Evolutionary conservation across 2,888 invertebrate species (phyloP), one percentile per base, ranked within the genome.

Genomic region (Archips xylosteana): DNA sequence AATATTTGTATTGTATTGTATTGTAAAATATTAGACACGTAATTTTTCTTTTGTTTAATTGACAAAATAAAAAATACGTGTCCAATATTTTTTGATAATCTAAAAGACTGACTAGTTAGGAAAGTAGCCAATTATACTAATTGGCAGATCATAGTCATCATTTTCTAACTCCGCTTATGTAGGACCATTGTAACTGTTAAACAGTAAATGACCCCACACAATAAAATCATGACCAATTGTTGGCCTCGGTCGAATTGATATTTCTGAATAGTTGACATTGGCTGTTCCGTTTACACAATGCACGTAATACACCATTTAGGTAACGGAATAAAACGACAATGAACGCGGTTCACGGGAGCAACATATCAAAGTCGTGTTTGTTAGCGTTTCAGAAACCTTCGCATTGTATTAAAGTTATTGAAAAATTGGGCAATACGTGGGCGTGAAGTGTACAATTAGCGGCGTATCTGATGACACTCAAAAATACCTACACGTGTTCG

Each of bases 321-420:
- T 73, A 69, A 73, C 75, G 67, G 75, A 65, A 78, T 70, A 75
- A 71, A 75, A 67, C 77, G 75, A 79, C 77, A 81, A 80, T 78
- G 74, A 71, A 75, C 68, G 76, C 76, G 75, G 78, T 76, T 75
- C 75, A 77, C 70, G 71, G 75, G 76, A 76, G 76, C 75, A 77
- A 70, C 72, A 51, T 69, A 84, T 82, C 86, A 88, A 90, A 87
- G 85, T 85, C 86, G 83, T 78, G 83, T 85, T 82, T 82, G 80
- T 89, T 86, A 86, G 81, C 82, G 75, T 74, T 78, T 71, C 57
- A 66, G 76, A 80, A 82, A 81, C 84, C 85, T 85, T 85, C 83
- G 75, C 76, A 79, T 80, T 80, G 75, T 77, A 78, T 61, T 65
- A 32, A 57, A 67, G 39, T 70, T 59, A 65, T 65, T 60, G 61